These are phyloP conservation scores for Diploscapter pachys DNA, from an alignment of 1,140 invertebrate species.

Conservation along the genomic window DNA sequence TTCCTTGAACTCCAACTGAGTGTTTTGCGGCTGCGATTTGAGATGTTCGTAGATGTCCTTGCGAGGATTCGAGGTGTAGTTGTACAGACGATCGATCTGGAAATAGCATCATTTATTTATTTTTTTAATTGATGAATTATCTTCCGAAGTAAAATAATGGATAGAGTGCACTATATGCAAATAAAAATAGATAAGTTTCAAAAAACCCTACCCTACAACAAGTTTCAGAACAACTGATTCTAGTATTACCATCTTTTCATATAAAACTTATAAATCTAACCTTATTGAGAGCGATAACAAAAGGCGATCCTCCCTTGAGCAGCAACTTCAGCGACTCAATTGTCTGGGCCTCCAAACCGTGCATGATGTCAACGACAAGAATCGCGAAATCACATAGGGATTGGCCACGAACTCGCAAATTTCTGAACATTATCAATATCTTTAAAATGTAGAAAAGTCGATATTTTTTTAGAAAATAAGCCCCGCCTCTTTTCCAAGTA, in stretches of 20 bases:
- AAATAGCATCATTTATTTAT: background rate
- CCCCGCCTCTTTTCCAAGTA: too few relatives aligned
- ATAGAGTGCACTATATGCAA: too few relatives aligned
- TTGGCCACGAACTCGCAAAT: constrained; percentile 89
- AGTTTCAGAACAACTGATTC: too few relatives aligned
- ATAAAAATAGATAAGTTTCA: too few relatives aligned
- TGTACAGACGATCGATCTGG: constrained; percentile 74
- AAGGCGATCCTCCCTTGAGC: constrained; percentile 89
- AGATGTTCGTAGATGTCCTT: constrained; percentile 84
- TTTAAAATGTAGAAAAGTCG: constrained; percentile 73
- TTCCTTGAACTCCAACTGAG: constrained; percentile 88
- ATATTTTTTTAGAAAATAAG: too few relatives aligned
- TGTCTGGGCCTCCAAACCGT: constrained; percentile 96
- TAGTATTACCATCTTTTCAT: too few relatives aligned
- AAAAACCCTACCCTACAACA: too few relatives aligned
- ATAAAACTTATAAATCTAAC: constrained; percentile 49
- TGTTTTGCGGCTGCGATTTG: constrained; percentile 78
- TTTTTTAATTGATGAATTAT: too few relatives aligned
- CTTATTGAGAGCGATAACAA: constrained; percentile 97
- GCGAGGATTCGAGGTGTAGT: constrained; percentile 85
- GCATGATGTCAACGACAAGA: constrained; percentile 99
- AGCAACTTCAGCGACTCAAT: constrained; percentile 94
- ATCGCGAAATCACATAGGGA: constrained; percentile 99
- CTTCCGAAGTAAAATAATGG: too few relatives aligned
- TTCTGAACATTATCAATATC: constrained; percentile 66